Base-by-base conservation (phyloP, 1,140 invertebrate genomes). In the Lucilia cuprina region DNA sequence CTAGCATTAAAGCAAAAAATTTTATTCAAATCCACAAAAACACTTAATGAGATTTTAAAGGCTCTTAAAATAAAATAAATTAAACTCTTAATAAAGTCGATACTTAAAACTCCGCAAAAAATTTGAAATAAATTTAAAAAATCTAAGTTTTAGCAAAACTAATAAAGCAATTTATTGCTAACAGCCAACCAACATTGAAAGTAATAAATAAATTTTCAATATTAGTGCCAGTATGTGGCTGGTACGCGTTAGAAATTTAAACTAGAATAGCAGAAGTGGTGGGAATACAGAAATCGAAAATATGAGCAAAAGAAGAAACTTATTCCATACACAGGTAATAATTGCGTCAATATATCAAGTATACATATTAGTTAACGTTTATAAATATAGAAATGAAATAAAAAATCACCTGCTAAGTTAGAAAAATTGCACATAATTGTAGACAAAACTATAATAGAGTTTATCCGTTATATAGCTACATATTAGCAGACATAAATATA, bases 321-420 rank as follows among this genome's bases (percentile, higher is more conserved):
- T 78, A 70, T 30, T 30, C 25, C 25, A 70, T 70, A 70, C n/a
- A 41, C 41, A 10, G 10, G 41, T 41, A 47, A 78, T 78, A 78
- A 78, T 78, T 78, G 75, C 75, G 9, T 78, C 75, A 78, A 78
- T 78, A 78, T 78, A 78, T 78, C 75, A 78, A 78, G 9, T 70
- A 70, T 21, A 21, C 21, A 8, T 1, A 7, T 60, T 30, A 30
- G n/a, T 60, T 14, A 7, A 17, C 14, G 7, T 60, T 60, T 60
- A 60, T 17, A 17, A 17, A 70, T 21, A 9, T 41, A 10, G 10
- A 30, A 75, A 30, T 0, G 41, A 41, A 35, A 77, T 17, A 77
- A 7, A 14, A 77, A 78, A 78, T 47, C 75, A 78, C 75, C 35
- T 41, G 74, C 75, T 70, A 70, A 70, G 19, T n/a, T 21, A 70